Conservation (phyloP, 2,888 invertebrate species). For the Norana najaformis region DNA sequence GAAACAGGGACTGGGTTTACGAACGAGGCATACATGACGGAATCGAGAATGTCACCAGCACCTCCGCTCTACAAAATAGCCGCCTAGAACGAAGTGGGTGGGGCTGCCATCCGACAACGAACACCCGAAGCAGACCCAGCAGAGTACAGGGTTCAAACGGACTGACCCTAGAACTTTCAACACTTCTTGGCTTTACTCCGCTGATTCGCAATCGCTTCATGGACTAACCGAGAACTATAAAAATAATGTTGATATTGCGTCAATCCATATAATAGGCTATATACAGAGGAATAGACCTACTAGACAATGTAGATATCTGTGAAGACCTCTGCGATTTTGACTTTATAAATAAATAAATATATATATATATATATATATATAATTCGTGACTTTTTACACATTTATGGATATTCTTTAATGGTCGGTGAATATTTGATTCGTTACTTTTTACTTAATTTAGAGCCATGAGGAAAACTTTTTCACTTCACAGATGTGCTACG, state of each 20-base stretch:
- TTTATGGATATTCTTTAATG: background rate
- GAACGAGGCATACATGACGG: conserved; percentile 17
- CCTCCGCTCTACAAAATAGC: conserved; percentile 17
- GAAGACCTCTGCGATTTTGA: background rate
- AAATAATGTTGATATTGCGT: background rate
- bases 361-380: background rate
- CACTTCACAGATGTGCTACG: no score
- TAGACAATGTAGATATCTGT: no score
- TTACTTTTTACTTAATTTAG: no score
- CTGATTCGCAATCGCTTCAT: background rate
- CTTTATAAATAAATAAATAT: no score
- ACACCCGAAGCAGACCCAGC: background rate
- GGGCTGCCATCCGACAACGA: no score
- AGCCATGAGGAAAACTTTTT: no score
- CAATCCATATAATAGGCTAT: background rate
- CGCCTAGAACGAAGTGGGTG: conserved; percentile 9
- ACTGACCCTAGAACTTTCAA: background rate
- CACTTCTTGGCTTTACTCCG: background rate
- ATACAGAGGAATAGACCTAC: no score
- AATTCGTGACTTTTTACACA: background rate
- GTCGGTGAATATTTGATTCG: no score
- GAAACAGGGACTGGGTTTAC: background rate
- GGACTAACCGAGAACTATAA: background rate
- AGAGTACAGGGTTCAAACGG: background rate
- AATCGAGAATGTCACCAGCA: background rate